Evolutionary conservation across 2,113 vertebrate genomes (phyloP).

Genomic region (Smithornis capensis): DNA sequence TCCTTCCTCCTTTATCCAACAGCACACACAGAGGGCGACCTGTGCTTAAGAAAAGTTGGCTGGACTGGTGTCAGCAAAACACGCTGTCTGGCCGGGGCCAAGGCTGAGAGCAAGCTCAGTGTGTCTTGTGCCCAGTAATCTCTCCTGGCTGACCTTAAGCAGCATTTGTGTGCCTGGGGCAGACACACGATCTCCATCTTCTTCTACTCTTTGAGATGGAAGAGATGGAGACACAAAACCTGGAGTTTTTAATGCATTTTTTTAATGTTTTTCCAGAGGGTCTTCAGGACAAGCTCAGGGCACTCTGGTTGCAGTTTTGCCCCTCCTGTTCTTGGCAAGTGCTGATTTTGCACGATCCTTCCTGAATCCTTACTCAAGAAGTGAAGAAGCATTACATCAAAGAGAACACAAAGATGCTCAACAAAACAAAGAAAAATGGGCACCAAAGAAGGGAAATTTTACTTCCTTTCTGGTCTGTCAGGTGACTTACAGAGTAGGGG

Average conservation of each 20-base stretch:
- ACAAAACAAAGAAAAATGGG: neutral
- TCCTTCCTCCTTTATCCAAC: neutral
- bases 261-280: neutral
- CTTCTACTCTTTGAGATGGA: neutral
- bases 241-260: fast-evolving
- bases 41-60: conserved; percentile 6
- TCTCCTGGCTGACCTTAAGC: conserved; percentile 33
- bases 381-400: neutral
- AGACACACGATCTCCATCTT: neutral
- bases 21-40: neutral
- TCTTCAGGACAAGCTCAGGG: neutral
- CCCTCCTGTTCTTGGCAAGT: neutral
- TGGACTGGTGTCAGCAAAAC: conserved; percentile 24
- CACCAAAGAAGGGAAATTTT: neutral
- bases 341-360: neutral
- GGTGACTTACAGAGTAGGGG: neutral
- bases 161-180: neutral
- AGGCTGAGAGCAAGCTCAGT: conserved; percentile 39
- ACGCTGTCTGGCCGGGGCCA: neutral
- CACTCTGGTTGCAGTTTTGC: neutral
- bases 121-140: neutral
- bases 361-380: fast-evolving
- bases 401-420: neutral
- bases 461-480: neutral
- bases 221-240: neutral